A percentile compares a stretch with the other conserved stretches of the same genome.
Evolutionary conservation across 2,113 vertebrate genomes (phyloP).

Genomic region (Apodemus speciosus): DNA sequence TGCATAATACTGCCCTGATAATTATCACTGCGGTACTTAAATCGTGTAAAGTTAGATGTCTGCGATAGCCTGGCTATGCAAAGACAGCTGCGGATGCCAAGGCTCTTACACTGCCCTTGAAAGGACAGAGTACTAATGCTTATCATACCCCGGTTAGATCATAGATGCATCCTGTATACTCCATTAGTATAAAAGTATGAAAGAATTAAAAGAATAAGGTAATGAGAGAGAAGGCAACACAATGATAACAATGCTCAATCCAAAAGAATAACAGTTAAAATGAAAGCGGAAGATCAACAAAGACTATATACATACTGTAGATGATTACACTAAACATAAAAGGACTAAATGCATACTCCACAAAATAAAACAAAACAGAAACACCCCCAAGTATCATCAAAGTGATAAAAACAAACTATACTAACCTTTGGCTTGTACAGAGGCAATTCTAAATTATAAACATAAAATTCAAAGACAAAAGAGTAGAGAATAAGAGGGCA

Average conservation of each 20-base stretch:
- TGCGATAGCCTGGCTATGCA: not conserved
- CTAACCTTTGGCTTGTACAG: not conserved
- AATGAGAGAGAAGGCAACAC: not conserved
- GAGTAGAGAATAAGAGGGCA: not conserved
- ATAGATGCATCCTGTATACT: not conserved
- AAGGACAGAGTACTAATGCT: not conserved
- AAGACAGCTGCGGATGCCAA: not conserved
- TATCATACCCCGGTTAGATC: not conserved
- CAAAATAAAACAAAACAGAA: not conserved
- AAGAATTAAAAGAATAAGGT: constrained; percentile 16
- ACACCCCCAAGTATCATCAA: not conserved
- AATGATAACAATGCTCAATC: not conserved
- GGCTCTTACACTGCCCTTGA: not conserved
- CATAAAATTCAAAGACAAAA: not conserved
- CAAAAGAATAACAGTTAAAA: not conserved
- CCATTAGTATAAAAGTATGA: not conserved
- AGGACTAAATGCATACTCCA: not conserved
- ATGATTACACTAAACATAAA: not conserved
- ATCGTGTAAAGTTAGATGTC: constrained; percentile 27
- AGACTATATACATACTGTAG: not conserved
- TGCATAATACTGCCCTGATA: not conserved
- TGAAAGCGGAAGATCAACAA: not conserved
- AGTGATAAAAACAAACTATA: constrained; percentile 1
- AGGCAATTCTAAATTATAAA: not conserved
- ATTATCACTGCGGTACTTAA: not conserved